Conservation (phyloP, 2,113 vertebrate genomes). For the Oxygymnocypris stewartii region DNA sequence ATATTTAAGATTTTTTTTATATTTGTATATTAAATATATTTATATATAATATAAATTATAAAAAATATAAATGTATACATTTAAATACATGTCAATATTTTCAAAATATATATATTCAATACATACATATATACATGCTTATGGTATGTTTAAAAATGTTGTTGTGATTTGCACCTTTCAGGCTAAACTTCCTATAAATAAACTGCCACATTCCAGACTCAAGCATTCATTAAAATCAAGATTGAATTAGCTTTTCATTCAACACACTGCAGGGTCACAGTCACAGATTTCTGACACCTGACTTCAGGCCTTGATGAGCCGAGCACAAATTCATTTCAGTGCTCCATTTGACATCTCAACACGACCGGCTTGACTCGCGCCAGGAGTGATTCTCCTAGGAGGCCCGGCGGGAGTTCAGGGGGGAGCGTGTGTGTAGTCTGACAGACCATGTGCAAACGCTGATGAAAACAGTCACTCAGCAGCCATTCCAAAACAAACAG, state of each 20-base stretch:
- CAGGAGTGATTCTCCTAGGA: conserved; percentile 42
- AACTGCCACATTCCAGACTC: background rate
- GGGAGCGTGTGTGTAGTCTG: conserved; percentile 6
- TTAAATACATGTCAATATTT: too few species aligned
- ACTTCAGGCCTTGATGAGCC: conserved; percentile 4
- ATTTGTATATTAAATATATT: too few species aligned
- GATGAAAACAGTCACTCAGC: conserved; percentile 46
- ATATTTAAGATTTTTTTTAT: too few species aligned
- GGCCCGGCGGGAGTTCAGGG: conserved; percentile 24
- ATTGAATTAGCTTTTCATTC: conserved; percentile 1
- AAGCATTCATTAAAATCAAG: conserved; percentile 2
- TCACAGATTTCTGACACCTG: conserved; percentile 29
- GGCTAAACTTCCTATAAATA: background rate
- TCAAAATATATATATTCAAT: background rate
- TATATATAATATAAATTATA: too few species aligned
- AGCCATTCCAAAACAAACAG: conserved; percentile 51
- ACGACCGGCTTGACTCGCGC: background rate
- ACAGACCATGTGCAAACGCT: conserved; percentile 15
- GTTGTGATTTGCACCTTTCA: background rate
- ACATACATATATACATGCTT: background rate
- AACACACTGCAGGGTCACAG: background rate
- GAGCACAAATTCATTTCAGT: conserved; percentile 38
- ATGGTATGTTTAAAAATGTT: background rate
- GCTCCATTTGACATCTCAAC: conserved; percentile 39
- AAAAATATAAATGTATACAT: too few species aligned